phyloP scores from a whole-genome alignment of 2,113 vertebrate species.

The Ginglymostoma cirratum region DNA sequence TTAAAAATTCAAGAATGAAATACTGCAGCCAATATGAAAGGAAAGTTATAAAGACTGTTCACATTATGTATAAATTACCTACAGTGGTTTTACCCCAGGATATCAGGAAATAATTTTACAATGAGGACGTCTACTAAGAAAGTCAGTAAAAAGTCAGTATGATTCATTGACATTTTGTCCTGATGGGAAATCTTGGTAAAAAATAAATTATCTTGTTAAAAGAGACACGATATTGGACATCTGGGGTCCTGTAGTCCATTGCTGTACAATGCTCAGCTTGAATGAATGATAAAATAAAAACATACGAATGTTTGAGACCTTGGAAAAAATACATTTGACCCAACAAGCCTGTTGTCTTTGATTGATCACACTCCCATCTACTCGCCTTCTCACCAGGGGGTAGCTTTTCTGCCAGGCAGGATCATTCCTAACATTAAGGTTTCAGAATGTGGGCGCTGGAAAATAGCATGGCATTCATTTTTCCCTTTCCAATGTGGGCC shows the following conservation, averaged over 20 bases:
- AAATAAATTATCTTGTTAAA: slow-evolving; percentile 4
- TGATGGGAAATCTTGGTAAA: neutral
- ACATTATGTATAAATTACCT: slow-evolving; percentile 26
- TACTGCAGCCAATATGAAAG: slow-evolving; percentile 10
- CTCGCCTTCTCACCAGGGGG: neutral
- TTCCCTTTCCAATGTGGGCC: neutral
- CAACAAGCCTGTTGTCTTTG: neutral
- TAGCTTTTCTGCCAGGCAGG: neutral
- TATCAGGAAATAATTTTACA: slow-evolving; percentile 34
- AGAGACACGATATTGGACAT: neutral
- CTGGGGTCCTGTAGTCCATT: neutral
- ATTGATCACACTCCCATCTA: slow-evolving; percentile 1
- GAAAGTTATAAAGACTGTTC: slow-evolving; percentile 27
- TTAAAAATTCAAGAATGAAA: slow-evolving; percentile 19
- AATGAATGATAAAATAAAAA: slow-evolving; percentile 13
- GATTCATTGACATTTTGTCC: slow-evolving; percentile 22
- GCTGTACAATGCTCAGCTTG: neutral
- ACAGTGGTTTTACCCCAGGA: slow-evolving; percentile 30
- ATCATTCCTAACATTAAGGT: neutral
- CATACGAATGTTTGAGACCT: neutral
- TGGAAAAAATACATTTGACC: neutral
- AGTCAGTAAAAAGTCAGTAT: slow-evolving; percentile 13
- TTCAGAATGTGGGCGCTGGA: neutral
- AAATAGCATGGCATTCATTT: slow-evolving; percentile 4
- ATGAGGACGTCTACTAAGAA: slow-evolving; percentile 5